These are phyloP conservation scores for Phania funesta DNA, from an alignment of 2,888 invertebrate genomes.

Conservation along the genomic window DNA sequence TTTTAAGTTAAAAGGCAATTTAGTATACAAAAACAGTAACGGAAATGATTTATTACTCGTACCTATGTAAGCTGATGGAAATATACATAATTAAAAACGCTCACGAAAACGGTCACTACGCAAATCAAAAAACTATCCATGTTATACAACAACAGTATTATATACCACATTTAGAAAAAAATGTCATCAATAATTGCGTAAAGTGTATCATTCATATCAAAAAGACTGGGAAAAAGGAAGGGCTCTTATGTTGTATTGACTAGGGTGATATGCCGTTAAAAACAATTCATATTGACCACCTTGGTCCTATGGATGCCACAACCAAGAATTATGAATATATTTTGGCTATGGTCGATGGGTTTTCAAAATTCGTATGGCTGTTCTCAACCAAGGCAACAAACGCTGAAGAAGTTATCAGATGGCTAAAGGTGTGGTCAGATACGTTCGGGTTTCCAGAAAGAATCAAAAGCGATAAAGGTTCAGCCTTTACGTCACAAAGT, in stretches of 20 bases:
- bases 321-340: background rate
- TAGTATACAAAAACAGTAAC: constrained; percentile 46
- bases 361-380: background rate
- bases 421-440: background rate
- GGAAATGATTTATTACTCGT: constrained; percentile 53
- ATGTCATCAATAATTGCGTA: constrained; percentile 45
- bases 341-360: background rate
- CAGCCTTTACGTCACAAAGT: background rate
- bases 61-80: constrained; percentile 55
- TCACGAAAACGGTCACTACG: too few species aligned
- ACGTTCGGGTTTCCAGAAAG: background rate
- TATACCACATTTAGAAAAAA: constrained; percentile 49
- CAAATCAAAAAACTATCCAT: too few species aligned
- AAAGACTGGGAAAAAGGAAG: constrained; percentile 74
- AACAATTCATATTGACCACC: constrained; percentile 73
- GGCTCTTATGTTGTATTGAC: constrained; percentile 71
- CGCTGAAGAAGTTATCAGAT: background rate
- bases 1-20: constrained; percentile 43
- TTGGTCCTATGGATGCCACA: constrained; percentile 27
- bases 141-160: constrained; percentile 46
- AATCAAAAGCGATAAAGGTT: background rate
- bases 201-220: constrained; percentile 42
- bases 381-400: background rate
- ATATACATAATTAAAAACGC: constrained; percentile 32
- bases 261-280: constrained; percentile 72